phyloP scores from a whole-genome alignment of 2,797 vertebrate genomes.

The Nannoperca obscura region DNA sequence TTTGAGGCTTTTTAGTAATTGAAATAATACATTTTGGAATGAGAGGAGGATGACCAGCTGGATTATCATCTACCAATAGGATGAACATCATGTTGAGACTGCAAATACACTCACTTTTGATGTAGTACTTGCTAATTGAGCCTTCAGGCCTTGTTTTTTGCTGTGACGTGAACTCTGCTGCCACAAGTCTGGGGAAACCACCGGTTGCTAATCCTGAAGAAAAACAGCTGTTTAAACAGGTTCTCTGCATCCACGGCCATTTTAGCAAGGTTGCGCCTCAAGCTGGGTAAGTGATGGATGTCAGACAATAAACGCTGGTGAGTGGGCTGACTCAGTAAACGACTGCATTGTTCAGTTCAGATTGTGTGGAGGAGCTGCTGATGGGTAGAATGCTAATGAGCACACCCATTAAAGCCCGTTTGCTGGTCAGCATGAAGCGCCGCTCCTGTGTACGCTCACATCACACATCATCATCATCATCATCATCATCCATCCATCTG shows the following conservation, averaged over 20 bases:
- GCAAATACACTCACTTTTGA: constrained; percentile 49
- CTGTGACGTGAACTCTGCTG: constrained; percentile 25
- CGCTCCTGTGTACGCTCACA: constrained; percentile 15
- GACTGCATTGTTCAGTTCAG: constrained; percentile 65
- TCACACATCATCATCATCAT: not conserved
- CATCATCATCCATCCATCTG: not conserved
- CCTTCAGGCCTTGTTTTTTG: constrained; percentile 33
- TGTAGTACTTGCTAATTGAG: constrained; percentile 59
- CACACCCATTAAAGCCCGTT: constrained; percentile 17
- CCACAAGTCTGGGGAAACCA: constrained; percentile 43
- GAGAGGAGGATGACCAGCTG: constrained; percentile 21
- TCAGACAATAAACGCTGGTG: constrained; percentile 53
- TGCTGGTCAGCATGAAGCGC: constrained; percentile 42
- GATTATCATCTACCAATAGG: constrained; percentile 28
- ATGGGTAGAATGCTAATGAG: constrained; percentile 67
- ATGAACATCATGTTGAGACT: constrained; percentile 43
- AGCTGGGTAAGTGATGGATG: constrained; percentile 66
- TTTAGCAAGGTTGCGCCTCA: constrained; percentile 48
- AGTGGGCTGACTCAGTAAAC: constrained; percentile 72
- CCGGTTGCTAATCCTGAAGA: constrained; percentile 49
- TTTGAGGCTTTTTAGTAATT: not conserved
- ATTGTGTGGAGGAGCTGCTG: constrained; percentile 59
- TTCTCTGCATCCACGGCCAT: constrained; percentile 32
- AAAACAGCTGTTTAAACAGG: constrained; percentile 45
- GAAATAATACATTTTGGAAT: constrained; percentile 21